Conservation (phyloP, 2,113 vertebrate genomes). For the Nycticryphes semicollaris region DNA sequence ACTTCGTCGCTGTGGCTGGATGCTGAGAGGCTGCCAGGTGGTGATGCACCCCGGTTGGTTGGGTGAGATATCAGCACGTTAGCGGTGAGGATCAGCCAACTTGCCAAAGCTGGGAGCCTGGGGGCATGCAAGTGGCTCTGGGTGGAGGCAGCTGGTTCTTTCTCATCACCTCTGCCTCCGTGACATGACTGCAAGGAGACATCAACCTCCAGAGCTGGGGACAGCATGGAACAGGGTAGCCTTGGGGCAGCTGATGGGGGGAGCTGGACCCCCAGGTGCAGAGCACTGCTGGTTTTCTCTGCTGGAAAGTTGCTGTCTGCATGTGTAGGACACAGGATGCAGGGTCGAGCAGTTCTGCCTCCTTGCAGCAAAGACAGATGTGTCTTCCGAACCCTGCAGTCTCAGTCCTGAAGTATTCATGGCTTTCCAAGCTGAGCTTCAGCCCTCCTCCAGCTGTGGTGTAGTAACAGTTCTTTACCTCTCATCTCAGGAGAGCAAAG, state of each 20-base stretch:
- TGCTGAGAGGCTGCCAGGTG: conserved; percentile 20
- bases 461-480: not conserved
- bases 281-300: not conserved
- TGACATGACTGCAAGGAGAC: not conserved
- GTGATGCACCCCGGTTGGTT: accelerated
- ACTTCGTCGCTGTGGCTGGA: not conserved
- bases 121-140: not conserved
- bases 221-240: not conserved
- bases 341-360: accelerated
- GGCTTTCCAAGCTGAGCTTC: not conserved
- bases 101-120: not conserved
- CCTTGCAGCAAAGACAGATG: not conserved
- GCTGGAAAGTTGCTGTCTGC: not conserved
- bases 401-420: not conserved
- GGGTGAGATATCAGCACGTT: not conserved
- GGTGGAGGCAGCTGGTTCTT: not conserved
- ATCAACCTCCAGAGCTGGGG: not conserved
- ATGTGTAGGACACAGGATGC: not conserved
- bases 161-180: not conserved
- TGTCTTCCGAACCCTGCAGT: not conserved
- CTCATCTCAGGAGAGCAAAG: not conserved
- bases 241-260: not conserved
- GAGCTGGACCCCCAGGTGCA: not conserved
- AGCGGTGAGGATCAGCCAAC: not conserved
- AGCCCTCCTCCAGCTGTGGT: not conserved